phyloP scores from a whole-genome alignment of 2,113 vertebrate species.

The Hydrochoerus hydrochaeris region DNA sequence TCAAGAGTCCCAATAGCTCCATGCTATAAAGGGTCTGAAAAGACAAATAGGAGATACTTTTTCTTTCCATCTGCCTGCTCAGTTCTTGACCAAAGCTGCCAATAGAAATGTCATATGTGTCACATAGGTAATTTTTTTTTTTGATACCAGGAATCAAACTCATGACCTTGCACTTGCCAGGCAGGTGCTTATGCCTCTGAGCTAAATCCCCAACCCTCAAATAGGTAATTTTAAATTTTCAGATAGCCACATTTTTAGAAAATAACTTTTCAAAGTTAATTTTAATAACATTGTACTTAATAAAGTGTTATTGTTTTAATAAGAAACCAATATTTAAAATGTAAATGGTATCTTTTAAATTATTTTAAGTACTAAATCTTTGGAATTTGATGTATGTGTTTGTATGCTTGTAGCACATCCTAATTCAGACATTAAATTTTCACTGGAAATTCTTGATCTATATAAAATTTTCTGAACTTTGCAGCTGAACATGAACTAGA shows the following conservation, averaged over 20 bases:
- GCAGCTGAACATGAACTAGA: not conserved
- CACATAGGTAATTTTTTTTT: not conserved
- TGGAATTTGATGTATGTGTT: not conserved
- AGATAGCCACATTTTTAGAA: not conserved
- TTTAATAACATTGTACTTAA: slow-evolving; percentile 26
- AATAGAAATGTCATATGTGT: not conserved
- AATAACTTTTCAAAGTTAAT: not conserved
- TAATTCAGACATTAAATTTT: not conserved
- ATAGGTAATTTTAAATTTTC: slow-evolving; percentile 15
- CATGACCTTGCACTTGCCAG: too few species aligned
- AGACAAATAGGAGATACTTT: not conserved
- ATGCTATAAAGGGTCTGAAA: not conserved
- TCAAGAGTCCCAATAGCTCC: not conserved
- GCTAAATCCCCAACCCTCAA: not conserved
- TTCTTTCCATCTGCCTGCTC: not conserved
- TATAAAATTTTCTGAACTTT: slow-evolving; percentile 25
- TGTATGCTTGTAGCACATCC: not conserved
- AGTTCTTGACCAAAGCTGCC: not conserved
- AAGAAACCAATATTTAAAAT: not conserved
- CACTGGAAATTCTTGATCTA: not conserved
- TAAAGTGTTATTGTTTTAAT: not conserved
- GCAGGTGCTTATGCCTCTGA: too few species aligned
- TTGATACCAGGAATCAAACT: too few species aligned
- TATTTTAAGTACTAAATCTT: not conserved
- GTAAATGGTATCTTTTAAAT: not conserved